Base-by-base conservation (phyloP, 1,140 invertebrate genomes). In the Trichonephila clavipes region DNA sequence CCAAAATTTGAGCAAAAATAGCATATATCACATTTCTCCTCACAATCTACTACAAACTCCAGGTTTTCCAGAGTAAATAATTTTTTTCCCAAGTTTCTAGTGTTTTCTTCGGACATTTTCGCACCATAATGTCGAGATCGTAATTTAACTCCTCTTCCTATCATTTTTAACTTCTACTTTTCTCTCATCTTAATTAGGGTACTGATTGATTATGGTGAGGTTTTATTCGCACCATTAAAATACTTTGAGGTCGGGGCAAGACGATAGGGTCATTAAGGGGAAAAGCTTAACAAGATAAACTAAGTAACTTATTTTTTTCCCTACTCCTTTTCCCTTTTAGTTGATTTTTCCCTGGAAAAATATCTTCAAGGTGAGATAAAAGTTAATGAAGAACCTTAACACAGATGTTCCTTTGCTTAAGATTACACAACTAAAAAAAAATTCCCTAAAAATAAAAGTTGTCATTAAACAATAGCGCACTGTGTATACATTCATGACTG, bases 231-330 rank as follows among this genome's bases (percentile, higher is more conserved):
- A 14, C 19, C 44, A 83, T 83, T 83, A 83, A 83, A 83, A 83
- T 51, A 83, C 44, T 83, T 59, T 83, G 82, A 83, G 44, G 82
- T 83, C 51, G 40, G 24, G 21, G 44, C 51, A 19, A 77, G 12
- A 40, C 7, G 21, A 83, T 83, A 83, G 21, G 51, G 51, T 83
- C 44, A 83, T 83, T 83, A 83, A 16, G 28, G 24, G 82, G 44
- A 28, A 24, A 83, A 59, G 44, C 82, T 51, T 83, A 83, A 83
- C 44, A 58, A 83, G 82, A 83, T 83, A 83, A 83, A 83, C 82
- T 19, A 83, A 83, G 40, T 18, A 59, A 7, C 21, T 7, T 5
- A 16, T 77, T 77, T 77, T 77, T 77, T 72, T 16, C 34, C 7
- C 14, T 40, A 8, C n/a, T 83, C 51, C 44, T 24, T 21, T 58